phyloP scores from a whole-genome alignment of 1,140 invertebrate species.

The Drosophila watanabei region DNA sequence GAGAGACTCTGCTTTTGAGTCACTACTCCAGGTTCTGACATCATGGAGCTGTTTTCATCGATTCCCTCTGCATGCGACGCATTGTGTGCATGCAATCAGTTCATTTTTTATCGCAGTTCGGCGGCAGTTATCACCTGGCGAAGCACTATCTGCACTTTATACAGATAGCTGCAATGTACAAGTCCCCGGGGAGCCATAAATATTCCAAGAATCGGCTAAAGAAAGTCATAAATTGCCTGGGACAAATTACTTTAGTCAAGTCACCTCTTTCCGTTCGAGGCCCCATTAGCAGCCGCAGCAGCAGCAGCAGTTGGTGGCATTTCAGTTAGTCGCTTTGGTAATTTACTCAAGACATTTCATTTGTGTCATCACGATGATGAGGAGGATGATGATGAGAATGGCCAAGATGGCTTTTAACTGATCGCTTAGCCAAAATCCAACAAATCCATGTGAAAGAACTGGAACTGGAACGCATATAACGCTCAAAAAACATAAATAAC shows the following conservation, averaged over 20 bases:
- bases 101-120: conserved; percentile 26
- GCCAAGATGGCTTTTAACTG: conserved; percentile 40
- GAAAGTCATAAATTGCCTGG: conserved; percentile 66
- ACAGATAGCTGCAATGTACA: conserved; percentile 44
- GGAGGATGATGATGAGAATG: conserved; percentile 7
- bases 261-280: conserved; percentile 50
- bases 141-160: conserved; percentile 33
- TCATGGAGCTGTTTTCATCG: conserved; percentile 42
- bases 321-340: conserved; percentile 37
- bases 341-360: conserved; percentile 47
- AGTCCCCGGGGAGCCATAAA: conserved; percentile 23
- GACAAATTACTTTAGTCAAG: conserved; percentile 37
- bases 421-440: conserved; percentile 36
- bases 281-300: conserved; percentile 43
- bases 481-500: conserved; percentile 56
- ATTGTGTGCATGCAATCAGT: conserved; percentile 41
- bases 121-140: conserved; percentile 35
- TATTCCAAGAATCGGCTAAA: conserved; percentile 31
- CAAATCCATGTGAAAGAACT: conserved; percentile 56
- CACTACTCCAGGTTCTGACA: conserved; percentile 32
- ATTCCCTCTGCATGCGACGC: conserved; percentile 35
- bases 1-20: conserved; percentile 10
- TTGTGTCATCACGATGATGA: conserved; percentile 44
- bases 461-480: conserved; percentile 60
- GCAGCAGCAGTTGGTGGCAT: conserved; percentile 24